Percentiles rank a stretch among this genome's conserved stretches.
These are phyloP conservation scores for Myodes glareolus DNA, from an alignment of 2,113 vertebrate species.

Conservation along the genomic window DNA sequence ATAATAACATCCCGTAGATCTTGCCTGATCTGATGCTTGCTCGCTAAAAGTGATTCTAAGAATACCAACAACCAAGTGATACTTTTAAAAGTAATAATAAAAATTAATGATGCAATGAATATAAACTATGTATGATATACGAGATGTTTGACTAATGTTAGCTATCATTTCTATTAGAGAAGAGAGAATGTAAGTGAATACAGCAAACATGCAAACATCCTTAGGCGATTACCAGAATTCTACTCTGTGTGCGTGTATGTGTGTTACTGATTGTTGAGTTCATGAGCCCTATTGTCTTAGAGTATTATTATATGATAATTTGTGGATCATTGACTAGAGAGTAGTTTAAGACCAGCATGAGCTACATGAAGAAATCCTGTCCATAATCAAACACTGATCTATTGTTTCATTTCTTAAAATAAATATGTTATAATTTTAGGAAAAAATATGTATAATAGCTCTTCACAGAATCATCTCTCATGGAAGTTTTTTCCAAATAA, in stretches of 20 bases:
- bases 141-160: not conserved
- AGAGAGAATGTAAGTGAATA: not conserved
- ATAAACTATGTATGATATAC: not conserved
- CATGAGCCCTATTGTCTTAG: not conserved
- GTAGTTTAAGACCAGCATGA: not conserved
- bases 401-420: not conserved
- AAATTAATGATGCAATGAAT: not conserved
- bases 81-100: constrained; percentile 39
- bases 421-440: not conserved
- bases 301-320: not conserved
- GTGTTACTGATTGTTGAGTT: not conserved
- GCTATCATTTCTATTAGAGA: constrained; percentile 6
- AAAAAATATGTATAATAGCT: constrained; percentile 35
- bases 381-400: not conserved
- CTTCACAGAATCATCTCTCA: not conserved
- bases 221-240: not conserved
- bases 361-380: not conserved
- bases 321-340: not conserved
- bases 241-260: not conserved
- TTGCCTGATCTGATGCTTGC: not conserved
- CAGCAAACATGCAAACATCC: not conserved
- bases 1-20: not conserved
- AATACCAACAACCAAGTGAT: not conserved
- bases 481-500: not conserved
- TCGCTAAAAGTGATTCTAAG: not conserved